Evolutionary conservation across 2,797 vertebrate genomes (phyloP), one percentile per base, ranked within the genome.

Genomic region (Ciconia nigra): DNA sequence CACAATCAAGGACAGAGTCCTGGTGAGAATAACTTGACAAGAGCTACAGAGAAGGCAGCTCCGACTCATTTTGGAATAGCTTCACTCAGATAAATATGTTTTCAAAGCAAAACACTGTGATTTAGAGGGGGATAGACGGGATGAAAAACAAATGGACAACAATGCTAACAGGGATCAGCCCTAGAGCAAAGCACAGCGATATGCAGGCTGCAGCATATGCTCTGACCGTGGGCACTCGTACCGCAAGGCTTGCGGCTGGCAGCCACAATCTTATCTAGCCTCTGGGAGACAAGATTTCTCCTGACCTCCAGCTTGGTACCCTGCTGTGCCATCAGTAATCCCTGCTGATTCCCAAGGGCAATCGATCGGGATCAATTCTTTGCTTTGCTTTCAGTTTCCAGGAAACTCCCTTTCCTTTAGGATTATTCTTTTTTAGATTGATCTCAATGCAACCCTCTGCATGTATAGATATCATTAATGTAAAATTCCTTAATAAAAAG

Each of bases 211-310:
- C 41, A 65, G 83, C 74, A 29, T 3, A 9, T 17, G 57, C 61
- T 69, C 49, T 3, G 1, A 61, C 47, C 18, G 1, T 0, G 15
- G 49, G 71, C 52, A 49, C 47, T 5, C 1, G 3, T 10, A 49
- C 49, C 2, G 2, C 12, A 5, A 51, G 59, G 51, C 61, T 39
- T 7, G 37, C 4, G 11, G 61, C 91, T 35, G 55, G 58, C 83
- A 90, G 74, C 25, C 67, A 49, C 2, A 0, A 17, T 66, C 59
- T 41, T 12, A 13, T 1, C 66, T 46, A 78, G 62, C 69, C 42
- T 29, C 37, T 4, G 41, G 35, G 47, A 80, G n/a, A 57, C 10
- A 70, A 51, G 31, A 61, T 58, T 42, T 74, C 47, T 58, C 42
- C 81, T 55, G 80, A 92, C 44, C 78, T 83, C 54, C 63, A 85